These are phyloP conservation scores for Anthrax anthrax DNA, from an alignment of 2,888 invertebrate species.

Conservation along the genomic window DNA sequence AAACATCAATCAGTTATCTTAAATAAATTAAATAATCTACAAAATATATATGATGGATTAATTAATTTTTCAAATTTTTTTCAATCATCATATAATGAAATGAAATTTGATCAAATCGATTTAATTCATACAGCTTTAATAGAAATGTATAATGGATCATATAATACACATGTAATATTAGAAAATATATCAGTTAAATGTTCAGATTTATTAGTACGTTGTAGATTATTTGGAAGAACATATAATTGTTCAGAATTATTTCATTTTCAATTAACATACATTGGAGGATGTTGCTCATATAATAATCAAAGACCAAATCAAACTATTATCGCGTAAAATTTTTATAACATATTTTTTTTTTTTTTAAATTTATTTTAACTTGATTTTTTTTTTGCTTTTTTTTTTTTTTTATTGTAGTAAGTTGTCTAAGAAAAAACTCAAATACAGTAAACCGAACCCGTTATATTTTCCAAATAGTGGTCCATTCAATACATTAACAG, in stretches of 20 bases:
- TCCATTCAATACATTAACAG: constrained; percentile 19
- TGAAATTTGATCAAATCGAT: constrained; percentile 12
- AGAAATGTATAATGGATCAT: constrained; percentile 21
- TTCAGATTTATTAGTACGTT: constrained; percentile 20
- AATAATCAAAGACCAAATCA: constrained; percentile 24
- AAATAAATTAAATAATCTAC: constrained; percentile 2
- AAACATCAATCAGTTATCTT: not conserved
- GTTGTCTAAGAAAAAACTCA: not conserved
- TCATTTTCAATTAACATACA: constrained; percentile 19
- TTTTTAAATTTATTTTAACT: no score
- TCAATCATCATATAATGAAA: constrained; percentile 18
- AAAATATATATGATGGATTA: constrained; percentile 21
- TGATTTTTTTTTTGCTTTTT: no score
- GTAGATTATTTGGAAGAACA: constrained; percentile 18
- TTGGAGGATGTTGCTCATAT: constrained; percentile 28
- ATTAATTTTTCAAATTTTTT: constrained; percentile 19
- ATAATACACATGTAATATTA: constrained; percentile 23
- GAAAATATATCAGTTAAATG: constrained; percentile 23
- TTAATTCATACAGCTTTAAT: constrained; percentile 22
- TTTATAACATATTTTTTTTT: no score
- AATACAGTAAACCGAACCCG: no score
- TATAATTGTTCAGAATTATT: constrained; percentile 22
- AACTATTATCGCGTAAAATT: no score
- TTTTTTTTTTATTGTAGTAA: no score
- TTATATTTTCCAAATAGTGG: constrained; percentile 8